Percentiles rank a stretch among this genome's conserved stretches.
Evolutionary conservation across 2,888 invertebrate species (phyloP).

Genomic region (Eupithecia tripunctaria): DNA sequence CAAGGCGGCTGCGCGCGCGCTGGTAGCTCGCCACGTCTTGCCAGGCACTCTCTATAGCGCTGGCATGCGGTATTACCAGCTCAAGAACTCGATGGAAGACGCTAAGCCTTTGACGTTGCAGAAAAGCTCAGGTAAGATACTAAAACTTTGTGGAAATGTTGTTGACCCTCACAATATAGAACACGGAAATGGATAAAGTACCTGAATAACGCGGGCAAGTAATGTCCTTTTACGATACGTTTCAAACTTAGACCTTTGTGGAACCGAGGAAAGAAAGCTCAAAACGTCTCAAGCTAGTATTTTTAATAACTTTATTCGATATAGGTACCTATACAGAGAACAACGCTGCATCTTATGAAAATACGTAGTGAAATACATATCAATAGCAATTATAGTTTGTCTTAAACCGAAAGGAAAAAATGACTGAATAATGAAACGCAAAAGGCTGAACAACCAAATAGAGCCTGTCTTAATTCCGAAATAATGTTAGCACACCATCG

Average conservation of each 20-base stretch:
- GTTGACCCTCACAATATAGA: neutral
- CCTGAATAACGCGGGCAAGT: too few relatives aligned
- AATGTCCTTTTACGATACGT: too few relatives aligned
- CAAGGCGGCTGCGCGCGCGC: constrained; percentile 87
- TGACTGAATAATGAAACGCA: neutral
- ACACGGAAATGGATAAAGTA: neutral
- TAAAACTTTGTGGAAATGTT: neutral
- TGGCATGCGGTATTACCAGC: constrained; percentile 94
- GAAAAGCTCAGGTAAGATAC: constrained; percentile 88
- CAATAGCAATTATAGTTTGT: too few relatives aligned
- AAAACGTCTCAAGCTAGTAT: neutral
- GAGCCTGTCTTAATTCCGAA: too few relatives aligned
- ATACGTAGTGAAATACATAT: too few relatives aligned
- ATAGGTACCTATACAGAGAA: too few relatives aligned
- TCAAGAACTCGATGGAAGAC: constrained; percentile 90
- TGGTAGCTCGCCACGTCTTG: constrained; percentile 90
- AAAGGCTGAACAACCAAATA: too few relatives aligned
- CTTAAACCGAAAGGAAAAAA: neutral
- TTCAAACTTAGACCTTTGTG: too few relatives aligned
- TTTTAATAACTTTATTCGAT: neutral
- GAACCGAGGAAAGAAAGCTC: neutral
- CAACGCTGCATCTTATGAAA: too few relatives aligned
- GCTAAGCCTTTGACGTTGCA: constrained; percentile 91
- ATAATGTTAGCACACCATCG: too few relatives aligned
- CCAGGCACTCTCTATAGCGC: constrained; percentile 93